Evolutionary conservation across 2,888 invertebrate species (phyloP), one percentile per base, ranked within the genome.

Genomic region (Drosophila mimica): DNA sequence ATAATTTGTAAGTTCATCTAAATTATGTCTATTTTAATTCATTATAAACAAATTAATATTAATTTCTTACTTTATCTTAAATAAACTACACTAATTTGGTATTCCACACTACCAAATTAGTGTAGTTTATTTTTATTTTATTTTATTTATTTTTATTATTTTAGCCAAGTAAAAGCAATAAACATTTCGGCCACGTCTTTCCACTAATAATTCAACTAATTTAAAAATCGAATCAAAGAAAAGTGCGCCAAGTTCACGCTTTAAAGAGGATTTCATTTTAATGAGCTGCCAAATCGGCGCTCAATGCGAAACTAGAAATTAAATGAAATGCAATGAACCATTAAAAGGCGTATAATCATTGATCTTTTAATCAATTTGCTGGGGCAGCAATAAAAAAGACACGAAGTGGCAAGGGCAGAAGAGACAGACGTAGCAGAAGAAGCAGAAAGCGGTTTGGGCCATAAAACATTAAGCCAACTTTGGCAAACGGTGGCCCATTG

Each of bases 321-420:
- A 88, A 86, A 89, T 88, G 71, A 82, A 89, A 88, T 81, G 81
- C 88, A 88, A 74, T 79, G 88, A 81, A 78, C 82, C 85, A 85
- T 85, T 89, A 85, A 86, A 85, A 73, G 72, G 76, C 75, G 71
- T 76, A 79, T 88, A 79, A 87, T 87, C 87, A 88, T 85, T 87
- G 87, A 87, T 87, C 87, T 87, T 87, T 87, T 87, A 90, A 89
- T 87, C 87, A 87, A 87, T 90, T 87, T 83, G 70, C 81, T 52
- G 74, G 49, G 66, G 38, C 79, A 43, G 81, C 76, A 89, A 85
- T 81, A 82, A 81, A 79, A 63, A 63, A 25, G 25, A 61, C 9
- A 54, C 54, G 38, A 52, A 46, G 15, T 17, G 13, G 9, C 6
- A 38, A 31, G 9, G n/a, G 13, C 25, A 54, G 38, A 36, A 52